Conservation (phyloP, 53 echinoderm and acorn worm genomes). For the Astropecten irregularis region DNA sequence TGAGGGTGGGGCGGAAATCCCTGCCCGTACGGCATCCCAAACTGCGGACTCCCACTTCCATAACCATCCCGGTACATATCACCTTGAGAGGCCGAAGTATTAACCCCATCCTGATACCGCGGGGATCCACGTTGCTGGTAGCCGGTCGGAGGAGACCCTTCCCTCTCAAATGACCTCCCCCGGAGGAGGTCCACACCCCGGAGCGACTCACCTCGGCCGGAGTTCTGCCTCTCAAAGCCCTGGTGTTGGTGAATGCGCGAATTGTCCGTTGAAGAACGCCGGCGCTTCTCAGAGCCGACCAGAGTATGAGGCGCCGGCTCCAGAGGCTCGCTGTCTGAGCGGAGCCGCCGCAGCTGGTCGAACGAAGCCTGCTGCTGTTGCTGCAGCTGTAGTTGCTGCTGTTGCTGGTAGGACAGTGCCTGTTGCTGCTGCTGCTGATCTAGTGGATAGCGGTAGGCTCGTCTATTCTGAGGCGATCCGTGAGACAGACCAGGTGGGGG, state of each 20-base stretch:
- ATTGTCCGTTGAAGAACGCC: slow-evolving; percentile 60
- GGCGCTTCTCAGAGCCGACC: slow-evolving; percentile 29
- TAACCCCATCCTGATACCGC: slow-evolving; percentile 16
- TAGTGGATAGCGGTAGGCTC: slow-evolving; percentile 60
- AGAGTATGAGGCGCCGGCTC: slow-evolving; percentile 47
- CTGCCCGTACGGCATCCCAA: slow-evolving; percentile 42
- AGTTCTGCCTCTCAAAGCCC: slow-evolving; percentile 54
- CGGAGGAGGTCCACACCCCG: slow-evolving; percentile 33
- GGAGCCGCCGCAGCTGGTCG: slow-evolving; percentile 68
- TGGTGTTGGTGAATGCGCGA: slow-evolving; percentile 29
- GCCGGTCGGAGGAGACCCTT: slow-evolving; percentile 26
- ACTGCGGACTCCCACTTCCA: slow-evolving; percentile 53
- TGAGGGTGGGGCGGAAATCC: slow-evolving; percentile 36
- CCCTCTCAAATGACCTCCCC: slow-evolving; percentile 41
- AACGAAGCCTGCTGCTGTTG: slow-evolving; percentile 59
- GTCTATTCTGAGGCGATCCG: slow-evolving; percentile 60
- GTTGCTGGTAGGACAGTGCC: slow-evolving; percentile 28
- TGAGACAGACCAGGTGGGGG: slow-evolving; percentile 45
- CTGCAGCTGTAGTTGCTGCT: slow-evolving; percentile 50
- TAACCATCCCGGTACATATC: slow-evolving; percentile 33
- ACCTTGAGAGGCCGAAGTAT: slow-evolving; percentile 11
- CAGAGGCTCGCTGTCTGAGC: slow-evolving; percentile 90
- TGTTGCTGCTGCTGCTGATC: slow-evolving; percentile 61
- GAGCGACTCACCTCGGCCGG: slow-evolving; percentile 21
- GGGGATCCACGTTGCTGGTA: slow-evolving; percentile 41